These are phyloP conservation scores for Tachysurus fulvidraco DNA, from an alignment of 2,113 vertebrate genomes.

Conservation along the genomic window DNA sequence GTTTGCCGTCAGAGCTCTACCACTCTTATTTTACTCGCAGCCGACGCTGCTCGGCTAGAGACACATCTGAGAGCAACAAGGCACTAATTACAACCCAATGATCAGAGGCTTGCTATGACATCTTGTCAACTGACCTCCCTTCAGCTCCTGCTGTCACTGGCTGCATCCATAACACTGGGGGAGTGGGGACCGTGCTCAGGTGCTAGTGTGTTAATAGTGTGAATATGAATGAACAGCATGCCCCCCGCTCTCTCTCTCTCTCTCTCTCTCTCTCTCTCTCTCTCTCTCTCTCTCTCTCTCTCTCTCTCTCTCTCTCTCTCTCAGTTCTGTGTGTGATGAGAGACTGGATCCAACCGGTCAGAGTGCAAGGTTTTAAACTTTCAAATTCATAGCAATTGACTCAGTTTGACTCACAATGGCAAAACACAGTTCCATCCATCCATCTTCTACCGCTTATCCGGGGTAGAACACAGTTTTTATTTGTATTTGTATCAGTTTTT, in stretches of 20 bases:
- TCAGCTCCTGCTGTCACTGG: slow-evolving; percentile 62
- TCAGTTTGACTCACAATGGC: neutral
- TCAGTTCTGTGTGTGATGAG: neutral
- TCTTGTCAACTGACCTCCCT: slow-evolving; percentile 63
- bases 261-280: neutral
- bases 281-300: neutral
- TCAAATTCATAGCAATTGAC: neutral
- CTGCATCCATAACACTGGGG: slow-evolving; percentile 53
- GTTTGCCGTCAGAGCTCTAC: slow-evolving; percentile 27
- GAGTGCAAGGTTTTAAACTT: neutral
- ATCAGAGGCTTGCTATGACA: slow-evolving; percentile 70
- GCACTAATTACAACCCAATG: slow-evolving; percentile 80
- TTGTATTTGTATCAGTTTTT: neutral
- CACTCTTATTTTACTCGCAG: slow-evolving; percentile 64
- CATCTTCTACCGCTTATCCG: too few species aligned
- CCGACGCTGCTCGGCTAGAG: slow-evolving; percentile 69
- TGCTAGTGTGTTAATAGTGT: slow-evolving; percentile 45
- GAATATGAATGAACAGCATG: slow-evolving; percentile 38
- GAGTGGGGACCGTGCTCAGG: slow-evolving; percentile 43
- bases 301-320: neutral
- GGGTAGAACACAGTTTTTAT: neutral
- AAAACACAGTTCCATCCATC: neutral
- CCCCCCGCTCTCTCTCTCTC: neutral
- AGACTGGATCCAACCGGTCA: neutral
- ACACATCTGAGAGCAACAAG: slow-evolving; percentile 76